Conservation (phyloP, 2,888 invertebrate species). For the Cynaeus angustus region DNA sequence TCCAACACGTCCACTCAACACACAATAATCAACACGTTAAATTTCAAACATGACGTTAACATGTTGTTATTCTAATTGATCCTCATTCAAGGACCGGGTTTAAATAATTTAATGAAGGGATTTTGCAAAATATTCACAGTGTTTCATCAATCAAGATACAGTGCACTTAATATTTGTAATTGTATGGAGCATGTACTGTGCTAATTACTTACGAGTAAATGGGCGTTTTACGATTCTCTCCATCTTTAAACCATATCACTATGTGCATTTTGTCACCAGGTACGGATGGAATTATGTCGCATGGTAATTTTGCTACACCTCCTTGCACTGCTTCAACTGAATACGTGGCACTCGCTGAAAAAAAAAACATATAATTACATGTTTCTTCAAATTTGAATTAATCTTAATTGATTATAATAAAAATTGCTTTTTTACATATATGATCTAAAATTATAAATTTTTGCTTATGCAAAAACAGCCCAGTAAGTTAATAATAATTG, state of each 20-base stretch:
- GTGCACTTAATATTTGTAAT: slow-evolving; percentile 34
- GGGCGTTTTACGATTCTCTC: slow-evolving; percentile 73
- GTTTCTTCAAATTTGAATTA: too few species aligned
- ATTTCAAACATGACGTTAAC: slow-evolving; percentile 47
- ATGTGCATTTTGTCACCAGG: slow-evolving; percentile 76
- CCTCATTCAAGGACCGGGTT: slow-evolving; percentile 17
- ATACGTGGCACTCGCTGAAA: slow-evolving; percentile 66
- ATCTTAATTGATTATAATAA: too few species aligned
- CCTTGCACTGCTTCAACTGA: slow-evolving; percentile 75
- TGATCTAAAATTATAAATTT: too few species aligned
- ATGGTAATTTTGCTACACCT: slow-evolving; percentile 76
- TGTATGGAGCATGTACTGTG: slow-evolving; percentile 26
- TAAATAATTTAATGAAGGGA: slow-evolving; percentile 42
- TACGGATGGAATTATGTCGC: slow-evolving; percentile 75
- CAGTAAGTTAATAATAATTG: too few species aligned
- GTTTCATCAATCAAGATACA: slow-evolving; percentile 24
- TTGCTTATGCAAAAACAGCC: too few species aligned
- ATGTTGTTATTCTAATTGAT: slow-evolving; percentile 48
- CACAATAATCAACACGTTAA: slow-evolving; percentile 43
- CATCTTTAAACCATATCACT: slow-evolving; percentile 79
- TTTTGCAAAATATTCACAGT: slow-evolving; percentile 47
- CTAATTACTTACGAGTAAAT: slow-evolving; percentile 76
- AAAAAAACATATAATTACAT: not conserved
- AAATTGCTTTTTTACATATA: too few species aligned
- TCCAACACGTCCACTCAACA: slow-evolving; percentile 42